Percentiles rank a stretch among this genome's conserved stretches.
phyloP scores from a whole-genome alignment of 2,797 vertebrate genomes.

The Mustela erminea region DNA sequence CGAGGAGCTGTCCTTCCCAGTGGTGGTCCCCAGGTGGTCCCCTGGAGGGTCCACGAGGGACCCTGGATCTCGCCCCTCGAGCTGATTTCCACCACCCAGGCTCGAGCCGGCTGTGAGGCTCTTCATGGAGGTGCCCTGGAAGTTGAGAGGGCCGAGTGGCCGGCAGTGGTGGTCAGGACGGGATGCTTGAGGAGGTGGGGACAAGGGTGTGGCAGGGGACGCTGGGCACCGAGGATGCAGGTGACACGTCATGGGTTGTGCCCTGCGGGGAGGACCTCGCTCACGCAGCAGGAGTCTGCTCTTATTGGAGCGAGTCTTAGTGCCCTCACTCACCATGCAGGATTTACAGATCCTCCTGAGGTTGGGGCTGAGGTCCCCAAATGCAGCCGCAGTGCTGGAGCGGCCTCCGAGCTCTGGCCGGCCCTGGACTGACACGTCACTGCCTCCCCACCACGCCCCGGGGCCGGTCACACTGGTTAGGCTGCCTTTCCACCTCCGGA shows the following conservation, averaged over 20 bases:
- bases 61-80: rapidly evolving
- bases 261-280: neutral
- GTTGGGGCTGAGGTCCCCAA: neutral
- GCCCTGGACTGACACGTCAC: neutral
- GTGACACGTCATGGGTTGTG: neutral
- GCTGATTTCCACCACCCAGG: rapidly evolving
- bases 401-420: neutral
- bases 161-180: neutral
- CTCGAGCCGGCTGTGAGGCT: neutral
- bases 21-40: too few species aligned
- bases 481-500: neutral
- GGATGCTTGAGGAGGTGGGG: neutral
- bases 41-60: neutral
- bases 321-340: neutral
- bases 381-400: too few species aligned
- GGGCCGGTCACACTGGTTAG: slow-evolving; percentile 30
- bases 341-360: neutral
- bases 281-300: rapidly evolving
- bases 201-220: neutral
- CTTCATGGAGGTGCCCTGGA: neutral
- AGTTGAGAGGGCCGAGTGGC: too few species aligned
- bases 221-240: neutral
- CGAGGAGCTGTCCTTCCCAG: neutral
- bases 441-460: neutral
- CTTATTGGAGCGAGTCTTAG: rapidly evolving